phyloP scores from a whole-genome alignment of 2,888 invertebrate genomes.

The Apodemia hepburni region DNA sequence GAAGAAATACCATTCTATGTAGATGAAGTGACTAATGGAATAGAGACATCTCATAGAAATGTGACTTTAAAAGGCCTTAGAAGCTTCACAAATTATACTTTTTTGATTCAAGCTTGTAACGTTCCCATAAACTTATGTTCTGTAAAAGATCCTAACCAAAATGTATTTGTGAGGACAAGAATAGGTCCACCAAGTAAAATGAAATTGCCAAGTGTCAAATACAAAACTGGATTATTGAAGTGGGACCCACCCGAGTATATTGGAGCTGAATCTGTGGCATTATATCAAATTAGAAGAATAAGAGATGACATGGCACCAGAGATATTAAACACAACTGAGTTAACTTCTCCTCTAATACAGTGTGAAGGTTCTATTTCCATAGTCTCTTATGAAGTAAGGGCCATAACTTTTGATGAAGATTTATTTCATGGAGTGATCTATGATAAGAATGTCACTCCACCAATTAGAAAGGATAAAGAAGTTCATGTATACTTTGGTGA shows the following conservation, averaged over 20 bases:
- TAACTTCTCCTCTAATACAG: constrained; percentile 41
- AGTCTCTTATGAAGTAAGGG: constrained; percentile 63
- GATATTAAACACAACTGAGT: constrained; percentile 52
- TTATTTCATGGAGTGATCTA: constrained; percentile 49
- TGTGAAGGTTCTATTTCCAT: constrained; percentile 55
- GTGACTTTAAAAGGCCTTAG: constrained; percentile 59
- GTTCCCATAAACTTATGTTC: constrained; percentile 82
- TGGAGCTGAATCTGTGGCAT: constrained; percentile 45
- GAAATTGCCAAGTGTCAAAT: constrained; percentile 46
- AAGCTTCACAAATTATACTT: constrained; percentile 84
- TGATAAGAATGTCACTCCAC: constrained; percentile 44
- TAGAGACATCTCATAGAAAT: constrained; percentile 45
- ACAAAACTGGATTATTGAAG: constrained; percentile 49
- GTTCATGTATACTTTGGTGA: constrained; percentile 48
- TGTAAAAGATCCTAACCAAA: constrained; percentile 58
- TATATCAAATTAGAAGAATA: constrained; percentile 74
- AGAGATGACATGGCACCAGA: constrained; percentile 46
- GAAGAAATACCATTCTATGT: constrained; percentile 37
- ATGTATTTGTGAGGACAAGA: constrained; percentile 76
- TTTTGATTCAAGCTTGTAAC: constrained; percentile 86
- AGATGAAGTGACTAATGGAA: constrained; percentile 43
- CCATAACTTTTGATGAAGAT: constrained; percentile 62
- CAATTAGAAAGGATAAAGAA: constrained; percentile 34
- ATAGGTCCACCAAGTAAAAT: constrained; percentile 81
- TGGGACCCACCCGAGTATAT: constrained; percentile 75